Evolutionary conservation across 2,113 vertebrate genomes (phyloP).

Genomic region (Crotophaga sulcirostris): DNA sequence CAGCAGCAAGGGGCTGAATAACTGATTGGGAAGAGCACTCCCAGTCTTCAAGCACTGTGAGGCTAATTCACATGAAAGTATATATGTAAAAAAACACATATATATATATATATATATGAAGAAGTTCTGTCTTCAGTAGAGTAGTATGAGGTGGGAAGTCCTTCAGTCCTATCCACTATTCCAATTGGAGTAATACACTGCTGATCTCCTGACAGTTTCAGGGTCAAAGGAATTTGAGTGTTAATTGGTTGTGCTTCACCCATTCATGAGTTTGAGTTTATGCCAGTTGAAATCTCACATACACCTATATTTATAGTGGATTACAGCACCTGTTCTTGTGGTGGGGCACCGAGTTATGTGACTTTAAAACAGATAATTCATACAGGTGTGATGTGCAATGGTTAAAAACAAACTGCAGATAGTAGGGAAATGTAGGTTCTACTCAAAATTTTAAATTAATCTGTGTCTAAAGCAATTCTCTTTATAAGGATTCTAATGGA

Average conservation of each 20-base stretch:
- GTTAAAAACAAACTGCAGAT: background rate
- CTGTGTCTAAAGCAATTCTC: background rate
- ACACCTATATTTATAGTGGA: rapidly evolving
- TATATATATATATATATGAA: too few species aligned
- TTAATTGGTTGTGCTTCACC: slow-evolving; percentile 24
- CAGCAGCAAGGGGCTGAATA: background rate
- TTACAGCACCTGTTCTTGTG: background rate
- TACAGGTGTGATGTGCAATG: background rate
- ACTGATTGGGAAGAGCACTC: background rate
- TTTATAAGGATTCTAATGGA: background rate
- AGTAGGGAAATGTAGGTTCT: background rate
- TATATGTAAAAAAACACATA: too few species aligned
- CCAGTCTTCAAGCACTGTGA: background rate
- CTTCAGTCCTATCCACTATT: background rate
- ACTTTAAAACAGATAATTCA: background rate
- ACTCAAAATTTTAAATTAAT: background rate
- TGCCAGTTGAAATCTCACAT: background rate
- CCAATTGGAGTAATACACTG: slow-evolving; percentile 2
- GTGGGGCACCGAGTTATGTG: background rate
- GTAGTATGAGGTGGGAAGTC: background rate
- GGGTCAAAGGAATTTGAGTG: background rate
- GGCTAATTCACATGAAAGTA: background rate
- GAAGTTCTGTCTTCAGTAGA: background rate
- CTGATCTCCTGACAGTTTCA: background rate
- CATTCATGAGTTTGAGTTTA: background rate